Conservation (phyloP, 2,797 vertebrate species). For the Scomberomorus guttatus region DNA sequence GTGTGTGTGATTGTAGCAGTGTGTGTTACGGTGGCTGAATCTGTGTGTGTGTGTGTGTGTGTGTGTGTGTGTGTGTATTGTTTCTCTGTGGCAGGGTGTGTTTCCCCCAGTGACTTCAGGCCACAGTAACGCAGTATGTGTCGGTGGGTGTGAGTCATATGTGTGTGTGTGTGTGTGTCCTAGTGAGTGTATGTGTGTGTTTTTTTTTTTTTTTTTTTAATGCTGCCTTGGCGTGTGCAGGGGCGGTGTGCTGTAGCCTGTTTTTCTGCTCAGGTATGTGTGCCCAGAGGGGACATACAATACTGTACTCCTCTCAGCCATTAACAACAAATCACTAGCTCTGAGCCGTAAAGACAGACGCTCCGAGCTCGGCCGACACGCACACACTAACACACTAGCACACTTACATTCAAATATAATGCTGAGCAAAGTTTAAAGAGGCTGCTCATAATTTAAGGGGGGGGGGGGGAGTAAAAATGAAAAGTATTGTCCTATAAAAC, state of each 20-base stretch:
- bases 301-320: constrained; percentile 73
- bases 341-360: constrained; percentile 54
- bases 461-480: constrained; percentile 40
- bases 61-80: constrained; percentile 69
- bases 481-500: not conserved
- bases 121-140: constrained; percentile 74
- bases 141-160: constrained; percentile 46
- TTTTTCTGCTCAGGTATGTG: constrained; percentile 87
- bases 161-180: constrained; percentile 54
- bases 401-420: not conserved
- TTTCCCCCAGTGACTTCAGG: constrained; percentile 80
- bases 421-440: not conserved
- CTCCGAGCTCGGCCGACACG: constrained; percentile 18
- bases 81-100: constrained; percentile 77
- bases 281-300: constrained; percentile 83
- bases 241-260: constrained; percentile 82
- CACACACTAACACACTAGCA: constrained; percentile 7
- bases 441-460: not conserved
- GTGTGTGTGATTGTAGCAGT: constrained; percentile 37
- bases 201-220: constrained; percentile 75
- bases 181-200: constrained; percentile 71
- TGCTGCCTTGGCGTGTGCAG: constrained; percentile 78
- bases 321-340: constrained; percentile 55
- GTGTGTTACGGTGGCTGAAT: constrained; percentile 28
- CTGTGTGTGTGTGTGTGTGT: constrained; percentile 39